A percentile compares a stretch with the other conserved stretches of the same genome.
Evolutionary conservation across 2,888 invertebrate genomes (phyloP).

Genomic region (Drosophila austrosaltans): DNA sequence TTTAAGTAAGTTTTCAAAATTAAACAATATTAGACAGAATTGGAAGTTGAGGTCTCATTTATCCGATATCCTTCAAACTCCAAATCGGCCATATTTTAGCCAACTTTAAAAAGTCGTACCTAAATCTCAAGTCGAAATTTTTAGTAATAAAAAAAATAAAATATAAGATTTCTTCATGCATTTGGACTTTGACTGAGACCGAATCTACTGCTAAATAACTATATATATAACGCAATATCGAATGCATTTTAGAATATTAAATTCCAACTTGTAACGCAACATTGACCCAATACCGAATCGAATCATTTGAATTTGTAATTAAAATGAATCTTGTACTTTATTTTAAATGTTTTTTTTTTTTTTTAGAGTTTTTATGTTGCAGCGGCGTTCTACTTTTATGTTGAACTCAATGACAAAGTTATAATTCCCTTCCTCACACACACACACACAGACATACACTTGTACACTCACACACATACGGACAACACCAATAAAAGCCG

Average conservation of each 20-base stretch:
- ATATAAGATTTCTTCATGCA: no score
- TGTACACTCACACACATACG: conserved; percentile 16
- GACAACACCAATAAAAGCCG: conserved; percentile 43
- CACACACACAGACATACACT: neutral
- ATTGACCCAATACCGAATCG: conserved; percentile 1
- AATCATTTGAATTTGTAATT: conserved; percentile 1
- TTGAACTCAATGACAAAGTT: conserved; percentile 15
- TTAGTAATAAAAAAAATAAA: no score
- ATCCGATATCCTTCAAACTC: no score
- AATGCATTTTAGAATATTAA: neutral
- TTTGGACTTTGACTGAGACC: no score
- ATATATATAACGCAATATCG: no score
- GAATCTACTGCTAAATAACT: no score
- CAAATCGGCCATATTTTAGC: no score
- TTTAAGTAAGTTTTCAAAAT: no score
- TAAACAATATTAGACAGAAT: no score
- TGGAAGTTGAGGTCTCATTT: no score
- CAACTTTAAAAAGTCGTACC: no score
- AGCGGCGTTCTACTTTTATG: conserved; percentile 1
- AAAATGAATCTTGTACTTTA: neutral
- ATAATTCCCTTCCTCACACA: conserved; percentile 11
- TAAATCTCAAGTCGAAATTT: no score
- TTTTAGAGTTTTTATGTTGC: neutral
- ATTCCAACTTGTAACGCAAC: neutral
- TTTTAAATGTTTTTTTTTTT: neutral